A percentile compares a stretch with the other conserved stretches of the same genome.
Evolutionary conservation across 1,140 invertebrate species (phyloP).

Genomic region (Aphis gossypii): DNA sequence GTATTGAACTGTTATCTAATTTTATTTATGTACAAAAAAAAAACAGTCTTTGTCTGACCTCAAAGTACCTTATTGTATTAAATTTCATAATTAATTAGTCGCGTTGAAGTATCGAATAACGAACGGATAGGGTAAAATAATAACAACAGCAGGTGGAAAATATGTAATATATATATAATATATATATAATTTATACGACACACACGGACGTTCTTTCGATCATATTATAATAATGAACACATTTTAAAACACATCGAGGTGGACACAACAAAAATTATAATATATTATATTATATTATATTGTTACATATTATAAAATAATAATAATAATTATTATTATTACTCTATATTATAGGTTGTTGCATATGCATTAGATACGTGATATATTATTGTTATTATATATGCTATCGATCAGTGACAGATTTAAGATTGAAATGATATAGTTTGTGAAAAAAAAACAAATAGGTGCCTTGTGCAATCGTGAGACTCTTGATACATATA

Average conservation of each 20-base stretch:
- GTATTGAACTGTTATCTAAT: not conserved
- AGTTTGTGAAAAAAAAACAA: not conserved
- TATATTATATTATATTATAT: not conserved
- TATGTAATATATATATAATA: not conserved
- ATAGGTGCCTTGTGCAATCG: not conserved
- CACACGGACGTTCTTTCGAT: not conserved
- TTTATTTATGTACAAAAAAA: not conserved
- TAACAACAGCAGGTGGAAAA: not conserved
- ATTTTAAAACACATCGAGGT: not conserved
- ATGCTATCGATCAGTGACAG: not conserved
- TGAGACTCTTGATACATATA: not conserved
- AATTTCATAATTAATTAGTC: slow-evolving; percentile 24
- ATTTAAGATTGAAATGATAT: not conserved
- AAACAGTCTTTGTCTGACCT: not conserved
- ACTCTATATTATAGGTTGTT: not conserved
- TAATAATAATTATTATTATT: not conserved
- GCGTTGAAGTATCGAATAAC: not conserved
- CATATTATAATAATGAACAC: not conserved
- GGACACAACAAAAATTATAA: not conserved
- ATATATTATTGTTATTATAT: not conserved
- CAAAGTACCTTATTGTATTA: not conserved
- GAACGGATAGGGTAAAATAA: not conserved
- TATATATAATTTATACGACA: not conserved
- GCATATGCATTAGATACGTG: not conserved
- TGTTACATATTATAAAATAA: not conserved